phyloP scores from a whole-genome alignment of 2,797 vertebrate species.

The Fistularia commersonii region DNA sequence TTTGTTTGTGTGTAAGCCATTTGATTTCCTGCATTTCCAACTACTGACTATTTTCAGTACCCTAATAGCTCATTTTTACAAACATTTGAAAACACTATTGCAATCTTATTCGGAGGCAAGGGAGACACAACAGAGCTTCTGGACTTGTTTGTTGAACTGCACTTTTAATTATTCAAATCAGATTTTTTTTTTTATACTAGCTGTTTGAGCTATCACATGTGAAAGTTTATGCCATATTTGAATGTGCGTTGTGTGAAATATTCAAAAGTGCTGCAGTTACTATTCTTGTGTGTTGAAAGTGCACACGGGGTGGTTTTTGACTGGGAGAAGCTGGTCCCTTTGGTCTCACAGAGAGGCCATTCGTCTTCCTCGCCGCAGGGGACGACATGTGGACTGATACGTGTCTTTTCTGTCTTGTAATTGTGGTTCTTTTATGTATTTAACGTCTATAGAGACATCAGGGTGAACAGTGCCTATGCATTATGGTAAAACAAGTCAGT shows the following conservation, averaged over 20 bases:
- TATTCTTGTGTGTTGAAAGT: conserved; percentile 25
- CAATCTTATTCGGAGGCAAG: background rate
- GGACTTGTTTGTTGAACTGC: conserved; percentile 32
- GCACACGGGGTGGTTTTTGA: background rate
- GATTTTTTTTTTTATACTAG: conserved; percentile 8
- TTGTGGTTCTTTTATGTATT: conserved; percentile 31
- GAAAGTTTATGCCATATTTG: conserved; percentile 34
- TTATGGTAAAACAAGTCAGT: conserved; percentile 21
- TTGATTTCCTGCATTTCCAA: background rate
- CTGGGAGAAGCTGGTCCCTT: conserved; percentile 6
- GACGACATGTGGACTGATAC: background rate
- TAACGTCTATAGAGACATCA: conserved; percentile 50
- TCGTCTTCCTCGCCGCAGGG: conserved; percentile 11
- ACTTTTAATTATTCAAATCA: conserved; percentile 45
- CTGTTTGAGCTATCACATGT: conserved; percentile 26
- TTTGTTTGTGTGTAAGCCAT: background rate
- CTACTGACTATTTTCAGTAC: background rate
- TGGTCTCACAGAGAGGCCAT: too few species aligned
- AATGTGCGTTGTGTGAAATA: conserved; percentile 58
- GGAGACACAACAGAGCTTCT: background rate
- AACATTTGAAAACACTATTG: conserved; percentile 16
- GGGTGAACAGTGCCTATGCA: conserved; percentile 64
- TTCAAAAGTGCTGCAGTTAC: conserved; percentile 28
- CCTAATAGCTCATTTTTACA: background rate
- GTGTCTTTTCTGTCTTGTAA: conserved; percentile 1